phyloP scores from a whole-genome alignment of 1,140 invertebrate species.

The Drosophila suzukii region DNA sequence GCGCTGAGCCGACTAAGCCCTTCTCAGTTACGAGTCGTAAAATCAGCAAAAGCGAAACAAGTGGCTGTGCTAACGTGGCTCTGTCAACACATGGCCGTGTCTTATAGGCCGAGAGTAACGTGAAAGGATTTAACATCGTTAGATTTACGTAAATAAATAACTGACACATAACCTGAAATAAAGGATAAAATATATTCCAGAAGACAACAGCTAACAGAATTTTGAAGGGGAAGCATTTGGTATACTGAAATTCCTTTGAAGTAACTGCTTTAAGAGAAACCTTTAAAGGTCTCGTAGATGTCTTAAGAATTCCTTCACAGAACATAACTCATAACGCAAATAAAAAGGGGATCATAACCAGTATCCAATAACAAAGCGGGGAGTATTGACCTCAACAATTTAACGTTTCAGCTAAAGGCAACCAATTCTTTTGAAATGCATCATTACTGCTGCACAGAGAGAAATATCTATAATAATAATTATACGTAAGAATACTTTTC shows the following conservation, averaged over 20 bases:
- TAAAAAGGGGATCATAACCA: background rate
- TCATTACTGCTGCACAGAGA: background rate
- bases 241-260: constrained; percentile 13
- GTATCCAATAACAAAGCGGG: no score
- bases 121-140: constrained; percentile 47
- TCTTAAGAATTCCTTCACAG: background rate
- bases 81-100: constrained; percentile 46
- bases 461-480: background rate
- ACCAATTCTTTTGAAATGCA: constrained; percentile 26
- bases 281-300: no score
- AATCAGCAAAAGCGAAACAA: constrained; percentile 40
- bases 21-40: constrained; percentile 64
- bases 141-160: constrained; percentile 48
- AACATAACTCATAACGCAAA: background rate
- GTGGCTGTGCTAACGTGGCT: constrained; percentile 43
- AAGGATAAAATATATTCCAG: constrained; percentile 7
- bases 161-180: constrained; percentile 19
- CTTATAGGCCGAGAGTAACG: constrained; percentile 22
- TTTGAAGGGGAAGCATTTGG: background rate
- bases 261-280: background rate
- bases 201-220: constrained; percentile 3
- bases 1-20: constrained; percentile 72
- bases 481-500: no score
- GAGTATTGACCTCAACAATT: background rate
- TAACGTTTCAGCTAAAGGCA: constrained; percentile 1